Base-by-base conservation (phyloP, 2,113 vertebrate species). In the Xyliphius kryptos region DNA sequence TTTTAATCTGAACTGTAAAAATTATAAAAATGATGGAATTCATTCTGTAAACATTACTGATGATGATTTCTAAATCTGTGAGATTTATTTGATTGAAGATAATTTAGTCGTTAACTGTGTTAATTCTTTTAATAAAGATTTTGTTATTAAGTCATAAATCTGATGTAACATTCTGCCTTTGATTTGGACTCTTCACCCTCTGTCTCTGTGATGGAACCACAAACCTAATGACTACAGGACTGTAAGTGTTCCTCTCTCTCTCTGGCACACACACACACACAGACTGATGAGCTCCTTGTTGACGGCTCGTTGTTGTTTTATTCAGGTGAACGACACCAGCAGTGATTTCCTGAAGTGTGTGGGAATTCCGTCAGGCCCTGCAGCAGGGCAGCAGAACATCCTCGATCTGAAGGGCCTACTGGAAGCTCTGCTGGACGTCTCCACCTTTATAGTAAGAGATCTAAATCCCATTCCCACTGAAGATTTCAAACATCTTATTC, bases 361-460 rank as follows among this genome's bases (percentile, higher is more conserved):
- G 32, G 85, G 85, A 0, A 9, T 86, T 19, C 74, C 77, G 1
- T 16, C 63, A 0, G 65, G 56, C 2, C 53, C 67, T n/a, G 77
- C 74, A 19, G 76, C 74, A 0, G 80, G 65, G 0, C 54, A 8
- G 4, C 76, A 81, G 1, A 76, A 85, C 56, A 32, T 86, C 53
- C 57, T 17, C 14, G 68, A 75, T 20, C 75, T 88, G 38, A 83
- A 80, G 49, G 68, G 15, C 41, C 74, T 85, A 21, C 73, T 82
- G 1, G 82, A 83, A 5, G 81, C 79, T 0, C 49, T 71, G 0
- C 77, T 85, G 69, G 83, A 88, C 1, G 8, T 87, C 12, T 86
- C 83, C 68, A 76, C 80, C 9, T 85, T 86, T 64, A 79, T 86
- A 83, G 87, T 89, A 82, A 0, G 41, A 1, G 41, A 26, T 12